A percentile compares a stretch with the other conserved stretches of the same genome.
phyloP scores from a whole-genome alignment of 1,140 invertebrate genomes.

The Ceratitis capitata region DNA sequence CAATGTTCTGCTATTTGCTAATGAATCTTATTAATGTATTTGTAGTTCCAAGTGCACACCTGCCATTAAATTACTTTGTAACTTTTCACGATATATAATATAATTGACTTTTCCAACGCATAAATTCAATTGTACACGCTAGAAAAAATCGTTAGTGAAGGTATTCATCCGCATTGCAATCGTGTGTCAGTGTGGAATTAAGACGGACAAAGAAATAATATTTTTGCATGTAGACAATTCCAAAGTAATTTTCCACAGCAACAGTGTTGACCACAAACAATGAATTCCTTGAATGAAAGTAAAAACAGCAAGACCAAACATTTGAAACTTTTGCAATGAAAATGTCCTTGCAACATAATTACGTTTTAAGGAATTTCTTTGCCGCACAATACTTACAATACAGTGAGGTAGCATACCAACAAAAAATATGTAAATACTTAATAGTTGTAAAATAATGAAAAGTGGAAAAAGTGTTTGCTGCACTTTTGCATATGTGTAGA shows the following conservation, averaged over 20 bases:
- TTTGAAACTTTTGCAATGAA: neutral
- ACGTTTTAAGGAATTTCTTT: conserved; percentile 7
- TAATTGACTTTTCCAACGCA: neutral
- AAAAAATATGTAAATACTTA: neutral
- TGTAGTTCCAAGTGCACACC: too few species aligned
- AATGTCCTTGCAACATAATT: conserved; percentile 21
- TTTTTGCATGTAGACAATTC: neutral
- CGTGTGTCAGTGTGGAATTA: neutral
- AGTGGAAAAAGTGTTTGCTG: neutral
- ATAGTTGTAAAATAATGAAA: neutral
- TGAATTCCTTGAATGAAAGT: neutral
- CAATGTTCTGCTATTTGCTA: too few species aligned
- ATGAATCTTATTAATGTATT: too few species aligned
- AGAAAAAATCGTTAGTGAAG: neutral
- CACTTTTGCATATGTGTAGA: too few species aligned
- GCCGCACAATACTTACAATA: neutral
- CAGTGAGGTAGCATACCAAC: neutral
- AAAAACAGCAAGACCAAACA: neutral
- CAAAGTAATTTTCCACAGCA: neutral
- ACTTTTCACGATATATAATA: neutral
- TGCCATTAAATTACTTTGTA: neutral
- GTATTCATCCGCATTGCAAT: neutral
- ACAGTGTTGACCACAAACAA: neutral
- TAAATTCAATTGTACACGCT: neutral
- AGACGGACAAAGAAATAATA: neutral